Evolutionary conservation across 2,113 vertebrate genomes (phyloP), one percentile per base, ranked within the genome.

Genomic region (Ageneiosus marmoratus): DNA sequence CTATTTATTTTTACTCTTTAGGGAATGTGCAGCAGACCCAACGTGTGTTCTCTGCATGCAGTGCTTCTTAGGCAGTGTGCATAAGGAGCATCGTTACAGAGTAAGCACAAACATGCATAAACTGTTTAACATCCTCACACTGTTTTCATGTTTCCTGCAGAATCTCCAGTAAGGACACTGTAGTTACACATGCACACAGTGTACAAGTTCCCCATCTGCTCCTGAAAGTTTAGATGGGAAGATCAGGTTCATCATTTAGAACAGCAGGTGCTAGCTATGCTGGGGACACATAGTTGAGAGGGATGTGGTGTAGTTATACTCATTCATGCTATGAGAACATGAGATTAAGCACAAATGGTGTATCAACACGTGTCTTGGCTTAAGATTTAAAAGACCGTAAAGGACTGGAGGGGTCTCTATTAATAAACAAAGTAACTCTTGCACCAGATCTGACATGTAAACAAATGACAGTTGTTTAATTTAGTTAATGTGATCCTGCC

Each of bases 41-140:
- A 99, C 98, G 32, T 99, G 98, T 90, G 98, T 99, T 70, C 92
- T 99, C 69, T 99, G 98, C 89, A 99, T 99, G 98, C 95, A 98
- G 91, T 99, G 98, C 92, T 99, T 99, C 94, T 91, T 98, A 90
- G 96, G 95, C 87, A 99, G 98, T 81, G 91, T 97, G 88, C 98
- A 99, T 87, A 96, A 95, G 94, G 95, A 97, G 12, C 98, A 99
- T 87, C 95, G 97, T 72, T 99, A 99, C 90, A 95, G 98, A 94
- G 98, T 99, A 89, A 94, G 96, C 67, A 4, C 12, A 73, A 53
- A 70, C 55, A n/a, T 22, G 82, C 58, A 65, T 24, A 15, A 69
- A 34, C 44, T n/a, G n/a, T n/a, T n/a, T n/a, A n/a, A n/a, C n/a
- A n/a, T n/a, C 12, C 18, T 15, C 29, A 4, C 51, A 41, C 15